Evolutionary conservation across 2,888 invertebrate genomes (phyloP).

Genomic region (Sympetrum striolatum): DNA sequence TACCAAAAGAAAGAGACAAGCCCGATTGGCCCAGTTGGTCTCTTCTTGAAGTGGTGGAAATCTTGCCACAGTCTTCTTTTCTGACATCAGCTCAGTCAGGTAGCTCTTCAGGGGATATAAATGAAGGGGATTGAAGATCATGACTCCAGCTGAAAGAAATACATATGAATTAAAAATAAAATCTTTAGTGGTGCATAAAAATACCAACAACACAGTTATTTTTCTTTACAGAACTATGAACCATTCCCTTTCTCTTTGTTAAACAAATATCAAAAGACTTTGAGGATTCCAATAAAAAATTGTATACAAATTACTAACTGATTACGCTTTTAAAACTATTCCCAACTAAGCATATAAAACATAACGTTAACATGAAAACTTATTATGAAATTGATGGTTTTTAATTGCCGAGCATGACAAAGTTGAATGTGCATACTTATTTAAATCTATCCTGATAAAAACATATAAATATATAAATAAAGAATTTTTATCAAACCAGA

Average conservation of each 20-base stretch:
- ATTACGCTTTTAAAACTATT: too few relatives aligned
- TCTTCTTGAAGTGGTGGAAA: slow-evolving; percentile 24
- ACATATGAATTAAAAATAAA: not conserved
- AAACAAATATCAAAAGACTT: not conserved
- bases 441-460: too few relatives aligned
- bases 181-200: not conserved
- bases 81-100: slow-evolving; percentile 1
- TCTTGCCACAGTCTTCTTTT: slow-evolving; percentile 3
- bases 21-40: slow-evolving; percentile 24
- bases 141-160: not conserved
- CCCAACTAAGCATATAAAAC: too few relatives aligned
- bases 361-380: too few relatives aligned
- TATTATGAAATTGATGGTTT: too few relatives aligned
- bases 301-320: too few relatives aligned
- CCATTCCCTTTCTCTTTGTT: not conserved
- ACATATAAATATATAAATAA: too few relatives aligned
- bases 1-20: slow-evolving; percentile 22
- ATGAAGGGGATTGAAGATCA: slow-evolving; percentile 27
- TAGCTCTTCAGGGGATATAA: slow-evolving; percentile 11
- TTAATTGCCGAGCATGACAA: too few relatives aligned
- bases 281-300: too few relatives aligned
- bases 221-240: not conserved
- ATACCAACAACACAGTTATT: not conserved
- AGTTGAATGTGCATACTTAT: too few relatives aligned
- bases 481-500: too few relatives aligned